phyloP scores from a whole-genome alignment of 1,140 invertebrate species.

The Zaprionus davidi region DNA sequence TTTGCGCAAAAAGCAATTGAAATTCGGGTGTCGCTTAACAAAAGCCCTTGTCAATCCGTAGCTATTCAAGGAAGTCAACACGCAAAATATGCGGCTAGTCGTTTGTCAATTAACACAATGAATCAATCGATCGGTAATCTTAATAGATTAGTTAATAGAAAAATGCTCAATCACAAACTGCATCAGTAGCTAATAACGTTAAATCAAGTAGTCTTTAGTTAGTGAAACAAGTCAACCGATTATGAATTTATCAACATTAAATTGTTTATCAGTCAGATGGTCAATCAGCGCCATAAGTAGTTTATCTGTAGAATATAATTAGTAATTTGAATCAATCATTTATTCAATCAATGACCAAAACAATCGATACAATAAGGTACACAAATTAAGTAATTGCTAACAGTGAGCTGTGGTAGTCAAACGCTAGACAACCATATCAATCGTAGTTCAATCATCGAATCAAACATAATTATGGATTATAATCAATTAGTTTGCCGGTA shows the following conservation, averaged over 20 bases:
- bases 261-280: not conserved
- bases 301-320: not conserved
- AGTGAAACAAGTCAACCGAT: not conserved
- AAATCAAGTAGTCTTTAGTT: too few species aligned
- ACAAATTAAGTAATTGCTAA: too few species aligned
- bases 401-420: not conserved
- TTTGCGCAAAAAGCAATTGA: slow-evolving; percentile 60
- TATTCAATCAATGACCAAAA: too few species aligned
- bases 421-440: not conserved
- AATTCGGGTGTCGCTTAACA: slow-evolving; percentile 59
- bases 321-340: not conserved
- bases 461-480: not conserved
- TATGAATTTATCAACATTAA: too few species aligned
- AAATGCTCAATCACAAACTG: too few species aligned
- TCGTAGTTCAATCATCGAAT: not conserved
- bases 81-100: too few species aligned
- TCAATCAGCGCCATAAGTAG: not conserved
- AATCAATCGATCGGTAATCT: too few species aligned
- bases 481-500: not conserved
- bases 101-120: too few species aligned
- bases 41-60: slow-evolving; percentile 17
- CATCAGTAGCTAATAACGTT: too few species aligned
- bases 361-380: too few species aligned
- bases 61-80: too few species aligned
- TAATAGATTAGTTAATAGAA: too few species aligned